Base-by-base conservation (phyloP, 2,888 invertebrate genomes). In the Pteria penguin region DNA sequence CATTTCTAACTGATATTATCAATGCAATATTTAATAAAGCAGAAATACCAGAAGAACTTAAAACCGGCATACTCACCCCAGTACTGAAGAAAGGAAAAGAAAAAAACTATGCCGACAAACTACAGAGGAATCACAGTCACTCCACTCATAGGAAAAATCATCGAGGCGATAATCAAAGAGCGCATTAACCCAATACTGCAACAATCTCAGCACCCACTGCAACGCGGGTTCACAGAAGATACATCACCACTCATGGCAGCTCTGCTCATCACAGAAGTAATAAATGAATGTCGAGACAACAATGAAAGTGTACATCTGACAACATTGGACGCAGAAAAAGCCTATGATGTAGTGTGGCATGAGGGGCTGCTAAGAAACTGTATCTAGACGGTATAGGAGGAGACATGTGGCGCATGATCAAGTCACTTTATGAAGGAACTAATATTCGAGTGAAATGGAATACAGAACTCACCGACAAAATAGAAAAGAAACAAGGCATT, bases 181-280 rank as follows among this genome's bases (percentile, higher is more conserved):
- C 54, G 60, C 4, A 54, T 60, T 5, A 45, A 70, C 14, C 26
- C 26, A 3, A 36, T 26, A 5, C 18, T 70, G n/a, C 2, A 2
- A 18, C 11, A 2, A 45, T 61, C 36, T 2, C 70, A 70, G 36
- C 29, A 58, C 29, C 22, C 52, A 18, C 27, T 70, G 18, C 61
- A 70, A 54, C 26, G 67, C 18, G 54, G 67, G 5, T 68, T 68
- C 24, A 55, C 68, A n/a, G n/a, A 27, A 57, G 52, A 54, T 22
- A 57, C 55, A 26, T 72, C 63, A 2, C 52, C 71, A 11, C 26
- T 60, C 29, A 54, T 29, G 11, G 72, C 63, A 57, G 72, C 72
- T 2, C 31, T 71, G 54, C n/a, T 54, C 8, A 24, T 52, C 18
- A 55, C 62, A n/a, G 54, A 71, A 63, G 52, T 36, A 3, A 62